Conservation (phyloP, 2,113 vertebrate genomes). For the Erpornis zantholeuca region DNA sequence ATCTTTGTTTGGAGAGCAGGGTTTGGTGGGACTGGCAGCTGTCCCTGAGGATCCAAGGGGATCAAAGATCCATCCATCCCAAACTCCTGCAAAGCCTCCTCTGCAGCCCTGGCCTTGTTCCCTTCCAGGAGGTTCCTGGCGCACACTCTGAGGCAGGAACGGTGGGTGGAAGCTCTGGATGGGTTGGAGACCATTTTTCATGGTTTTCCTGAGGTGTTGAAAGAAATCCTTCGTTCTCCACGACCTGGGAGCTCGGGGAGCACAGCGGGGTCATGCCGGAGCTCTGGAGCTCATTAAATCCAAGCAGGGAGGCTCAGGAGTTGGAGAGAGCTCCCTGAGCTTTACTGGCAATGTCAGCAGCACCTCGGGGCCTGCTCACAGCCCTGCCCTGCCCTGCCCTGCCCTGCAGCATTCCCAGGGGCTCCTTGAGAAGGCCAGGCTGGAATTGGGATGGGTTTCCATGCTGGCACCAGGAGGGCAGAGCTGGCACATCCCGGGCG, state of each 20-base stretch:
- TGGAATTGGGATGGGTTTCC: background rate
- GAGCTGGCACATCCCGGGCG: background rate
- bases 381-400: background rate
- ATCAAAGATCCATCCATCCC: background rate
- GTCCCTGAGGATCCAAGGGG: background rate
- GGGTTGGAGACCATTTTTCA: background rate
- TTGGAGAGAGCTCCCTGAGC: background rate
- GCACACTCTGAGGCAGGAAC: background rate
- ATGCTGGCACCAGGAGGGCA: background rate
- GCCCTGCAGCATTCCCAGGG: background rate
- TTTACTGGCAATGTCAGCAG: background rate
- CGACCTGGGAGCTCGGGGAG: background rate
- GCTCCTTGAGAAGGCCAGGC: background rate
- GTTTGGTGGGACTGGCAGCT: background rate
- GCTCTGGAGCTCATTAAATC: conserved; percentile 33
- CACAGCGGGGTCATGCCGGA: background rate
- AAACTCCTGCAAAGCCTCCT: background rate
- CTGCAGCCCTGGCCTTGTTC: background rate
- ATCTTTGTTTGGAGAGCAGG: background rate
- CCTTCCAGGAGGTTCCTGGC: background rate
- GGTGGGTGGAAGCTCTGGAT: background rate
- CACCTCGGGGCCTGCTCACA: background rate
- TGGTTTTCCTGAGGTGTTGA: background rate
- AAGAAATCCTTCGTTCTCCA: background rate
- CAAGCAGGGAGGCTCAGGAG: background rate